phyloP scores from a whole-genome alignment of 1,140 invertebrate species.

The Sitobion miscanthi region DNA sequence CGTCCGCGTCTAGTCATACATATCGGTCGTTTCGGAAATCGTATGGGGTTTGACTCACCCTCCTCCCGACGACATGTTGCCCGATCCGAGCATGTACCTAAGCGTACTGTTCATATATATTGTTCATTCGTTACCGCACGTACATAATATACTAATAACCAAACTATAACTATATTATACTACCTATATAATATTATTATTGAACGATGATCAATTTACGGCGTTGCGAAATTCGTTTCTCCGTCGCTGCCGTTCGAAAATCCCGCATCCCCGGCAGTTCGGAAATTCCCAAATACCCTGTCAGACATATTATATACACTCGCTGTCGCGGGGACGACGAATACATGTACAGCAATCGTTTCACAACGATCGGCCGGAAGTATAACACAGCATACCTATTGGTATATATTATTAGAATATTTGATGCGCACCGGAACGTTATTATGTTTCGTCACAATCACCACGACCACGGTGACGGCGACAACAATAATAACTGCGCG shows the following conservation, averaged over 20 bases:
- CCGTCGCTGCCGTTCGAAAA: not conserved
- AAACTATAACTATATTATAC: too few species aligned
- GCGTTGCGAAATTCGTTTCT: not conserved
- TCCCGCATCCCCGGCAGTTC: not conserved
- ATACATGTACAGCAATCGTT: not conserved
- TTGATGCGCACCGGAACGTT: slow-evolving; percentile 2
- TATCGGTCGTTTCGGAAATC: too few species aligned
- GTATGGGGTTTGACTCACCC: too few species aligned
- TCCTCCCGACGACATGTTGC: too few species aligned
- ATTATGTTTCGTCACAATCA: not conserved
- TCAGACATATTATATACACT: not conserved
- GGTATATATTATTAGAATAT: not conserved
- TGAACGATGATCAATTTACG: not conserved
- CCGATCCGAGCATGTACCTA: too few species aligned
- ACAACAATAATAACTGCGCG: not conserved
- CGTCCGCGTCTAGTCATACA: too few species aligned
- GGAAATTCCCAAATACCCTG: not conserved
- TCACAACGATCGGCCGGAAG: not conserved
- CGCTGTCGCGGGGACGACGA: not conserved
- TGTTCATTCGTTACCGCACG: too few species aligned
- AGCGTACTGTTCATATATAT: too few species aligned
- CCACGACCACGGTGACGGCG: too few species aligned
- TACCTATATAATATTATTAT: not conserved
- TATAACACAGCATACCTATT: not conserved
- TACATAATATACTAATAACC: too few species aligned